Base-by-base conservation (phyloP, 2,797 vertebrate genomes). In the Stomatorhinus walkeri region DNA sequence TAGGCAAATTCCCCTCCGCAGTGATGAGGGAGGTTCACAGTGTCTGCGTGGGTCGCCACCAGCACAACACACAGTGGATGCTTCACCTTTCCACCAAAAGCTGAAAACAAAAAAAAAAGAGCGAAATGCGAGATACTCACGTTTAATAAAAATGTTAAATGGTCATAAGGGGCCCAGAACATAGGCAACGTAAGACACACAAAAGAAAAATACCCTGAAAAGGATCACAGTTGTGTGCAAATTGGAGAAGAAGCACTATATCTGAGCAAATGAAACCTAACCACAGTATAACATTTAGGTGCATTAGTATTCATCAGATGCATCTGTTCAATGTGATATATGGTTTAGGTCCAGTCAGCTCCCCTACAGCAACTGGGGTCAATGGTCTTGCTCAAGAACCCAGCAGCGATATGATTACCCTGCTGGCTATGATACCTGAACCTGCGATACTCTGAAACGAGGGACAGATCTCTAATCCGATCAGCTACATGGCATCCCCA, bases 21-120 rank as follows among this genome's bases (percentile, higher is more conserved):
- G 0, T 96, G 94, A 54, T 97, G 96, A 86, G 98, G 97, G 28
- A 99, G 94, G 51, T 98, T 98, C n/a, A 97, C 97, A 72, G 99
- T 97, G 91, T 99, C 98, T 0, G 98, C 98, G 7, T 99, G 98
- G 0, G 98, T 99, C 48, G 97, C 98, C 81, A 98, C 97, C 93
- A 99, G 92, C 56, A 98, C 96, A 46, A 98, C 97, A 0, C 28
- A 81, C 0, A 98, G 95, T 0, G 97, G 97, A 91, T 94, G 96
- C 92, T 96, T 97, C 91, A 98, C 95, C 90, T 96, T 98, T 49
- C 98, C 98, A 8, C 96, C 97, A 76, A 98, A 99, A 0, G 96
- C 98, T 99, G 92, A 19, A 87, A 85, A 46, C n/a, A 93, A 93
- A 87, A 89, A 32, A 32, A 32, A 88, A 79, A 4, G 6, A 76